Evolutionary conservation across 2,113 vertebrate genomes (phyloP).

Genomic region (Cricetomys ansorgei): DNA sequence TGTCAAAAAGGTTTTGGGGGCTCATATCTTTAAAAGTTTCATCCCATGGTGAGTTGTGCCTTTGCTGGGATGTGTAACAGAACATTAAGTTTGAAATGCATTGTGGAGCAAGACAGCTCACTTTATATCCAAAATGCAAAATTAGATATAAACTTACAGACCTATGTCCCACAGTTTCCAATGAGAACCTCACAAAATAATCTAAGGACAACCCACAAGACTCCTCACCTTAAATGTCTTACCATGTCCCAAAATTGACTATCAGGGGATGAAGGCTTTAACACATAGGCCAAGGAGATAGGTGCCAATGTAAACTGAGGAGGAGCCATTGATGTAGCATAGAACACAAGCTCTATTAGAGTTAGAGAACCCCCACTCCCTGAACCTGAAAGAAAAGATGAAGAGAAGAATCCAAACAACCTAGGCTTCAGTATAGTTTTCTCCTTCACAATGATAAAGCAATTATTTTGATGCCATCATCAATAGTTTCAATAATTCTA

Average conservation of each 20-base stretch:
- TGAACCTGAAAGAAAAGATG: neutral
- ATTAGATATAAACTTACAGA: neutral
- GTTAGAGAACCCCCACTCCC: neutral
- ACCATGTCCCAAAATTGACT: neutral
- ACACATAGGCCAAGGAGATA: too few relatives aligned
- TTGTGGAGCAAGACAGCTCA: neutral
- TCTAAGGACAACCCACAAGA: too few relatives aligned
- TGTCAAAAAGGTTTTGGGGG: neutral
- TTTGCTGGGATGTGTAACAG: too few relatives aligned
- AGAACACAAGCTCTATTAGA: neutral
- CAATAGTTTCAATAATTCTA: neutral
- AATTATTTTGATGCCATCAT: neutral
- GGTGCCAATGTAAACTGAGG: too few relatives aligned
- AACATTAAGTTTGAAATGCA: neutral
- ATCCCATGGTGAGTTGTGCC: too few relatives aligned
- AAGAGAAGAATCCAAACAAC: neutral
- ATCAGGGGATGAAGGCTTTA: neutral
- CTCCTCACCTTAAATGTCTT: neutral
- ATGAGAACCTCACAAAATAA: neutral
- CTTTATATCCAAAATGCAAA: neutral
- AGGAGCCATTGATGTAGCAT: neutral
- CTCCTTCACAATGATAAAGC: neutral
- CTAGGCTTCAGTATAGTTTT: neutral
- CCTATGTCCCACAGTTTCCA: too few relatives aligned
- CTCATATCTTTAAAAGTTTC: neutral